phyloP scores from a whole-genome alignment of 1,140 invertebrate genomes.

The Papilio dardanus region DNA sequence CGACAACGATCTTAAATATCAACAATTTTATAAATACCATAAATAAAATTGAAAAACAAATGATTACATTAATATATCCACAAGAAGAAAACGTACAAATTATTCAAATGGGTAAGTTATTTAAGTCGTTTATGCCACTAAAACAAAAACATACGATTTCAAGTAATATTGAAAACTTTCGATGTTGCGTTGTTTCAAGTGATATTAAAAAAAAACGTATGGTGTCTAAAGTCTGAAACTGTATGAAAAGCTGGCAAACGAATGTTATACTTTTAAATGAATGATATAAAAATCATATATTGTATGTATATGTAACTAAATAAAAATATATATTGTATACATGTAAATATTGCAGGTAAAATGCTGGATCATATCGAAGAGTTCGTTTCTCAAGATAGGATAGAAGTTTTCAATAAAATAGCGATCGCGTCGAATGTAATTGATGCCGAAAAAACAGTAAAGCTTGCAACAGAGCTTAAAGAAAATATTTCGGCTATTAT shows the following conservation, averaged over 20 bases:
- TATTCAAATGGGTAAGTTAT: slow-evolving; percentile 4
- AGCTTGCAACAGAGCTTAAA: slow-evolving; percentile 49
- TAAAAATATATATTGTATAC: too few species aligned
- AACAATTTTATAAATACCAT: not conserved
- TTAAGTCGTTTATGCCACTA: too few species aligned
- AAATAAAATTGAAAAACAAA: not conserved
- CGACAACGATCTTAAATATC: not conserved
- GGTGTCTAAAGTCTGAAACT: too few species aligned
- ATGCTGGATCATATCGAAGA: slow-evolving; percentile 52
- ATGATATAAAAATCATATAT: too few species aligned
- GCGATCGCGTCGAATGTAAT: not conserved
- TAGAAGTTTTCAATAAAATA: slow-evolving; percentile 44
- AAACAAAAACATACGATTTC: not conserved
- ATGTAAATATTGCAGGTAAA: slow-evolving; percentile 43
- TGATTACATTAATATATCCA: not conserved
- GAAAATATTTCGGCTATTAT: slow-evolving; percentile 43
- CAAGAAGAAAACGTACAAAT: not conserved
- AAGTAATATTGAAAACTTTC: too few species aligned
- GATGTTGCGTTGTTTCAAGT: too few species aligned
- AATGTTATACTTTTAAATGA: too few species aligned
- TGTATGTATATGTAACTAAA: too few species aligned
- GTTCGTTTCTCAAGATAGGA: slow-evolving; percentile 48
- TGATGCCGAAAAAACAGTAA: slow-evolving; percentile 33
- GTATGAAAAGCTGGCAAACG: too few species aligned
- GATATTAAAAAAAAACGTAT: too few species aligned